Conservation (phyloP, 2,113 vertebrate genomes). For the Eulemur macaco region DNA sequence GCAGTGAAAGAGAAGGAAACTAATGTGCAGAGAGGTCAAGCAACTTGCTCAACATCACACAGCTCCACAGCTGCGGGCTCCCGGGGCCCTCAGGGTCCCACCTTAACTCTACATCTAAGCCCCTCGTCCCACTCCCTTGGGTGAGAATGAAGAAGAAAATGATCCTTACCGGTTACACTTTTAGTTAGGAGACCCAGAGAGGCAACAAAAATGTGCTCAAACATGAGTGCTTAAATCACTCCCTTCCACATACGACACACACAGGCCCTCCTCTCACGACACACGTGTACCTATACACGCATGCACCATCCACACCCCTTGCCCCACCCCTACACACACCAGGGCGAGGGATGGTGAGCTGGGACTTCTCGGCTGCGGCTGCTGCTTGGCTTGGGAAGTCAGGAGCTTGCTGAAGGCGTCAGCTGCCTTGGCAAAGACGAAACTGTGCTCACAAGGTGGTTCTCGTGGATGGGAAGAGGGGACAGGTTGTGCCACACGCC, state of each 20-base stretch:
- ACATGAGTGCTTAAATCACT: neutral
- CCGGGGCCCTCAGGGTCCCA: neutral
- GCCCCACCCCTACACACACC: accelerated
- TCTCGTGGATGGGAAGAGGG: neutral
- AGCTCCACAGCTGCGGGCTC: neutral
- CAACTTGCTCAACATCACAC: neutral
- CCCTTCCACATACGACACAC: no score
- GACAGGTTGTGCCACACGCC: neutral
- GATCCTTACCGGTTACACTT: neutral
- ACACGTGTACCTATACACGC: neutral
- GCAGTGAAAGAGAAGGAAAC: neutral
- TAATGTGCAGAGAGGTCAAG: neutral
- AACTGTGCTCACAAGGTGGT: neutral
- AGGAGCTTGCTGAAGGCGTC: neutral
- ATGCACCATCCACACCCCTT: neutral
- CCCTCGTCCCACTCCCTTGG: neutral
- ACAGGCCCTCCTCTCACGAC: neutral
- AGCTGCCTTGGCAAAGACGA: neutral
- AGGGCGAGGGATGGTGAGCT: neutral
- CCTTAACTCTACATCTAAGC: neutral
- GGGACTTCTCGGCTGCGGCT: neutral
- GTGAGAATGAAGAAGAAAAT: neutral
- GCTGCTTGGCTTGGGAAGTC: neutral
- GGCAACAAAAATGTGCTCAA: neutral
- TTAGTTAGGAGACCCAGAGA: neutral